These are phyloP conservation scores for Scartelaos histophorus DNA, from an alignment of 2,113 vertebrate species.

Conservation along the genomic window DNA sequence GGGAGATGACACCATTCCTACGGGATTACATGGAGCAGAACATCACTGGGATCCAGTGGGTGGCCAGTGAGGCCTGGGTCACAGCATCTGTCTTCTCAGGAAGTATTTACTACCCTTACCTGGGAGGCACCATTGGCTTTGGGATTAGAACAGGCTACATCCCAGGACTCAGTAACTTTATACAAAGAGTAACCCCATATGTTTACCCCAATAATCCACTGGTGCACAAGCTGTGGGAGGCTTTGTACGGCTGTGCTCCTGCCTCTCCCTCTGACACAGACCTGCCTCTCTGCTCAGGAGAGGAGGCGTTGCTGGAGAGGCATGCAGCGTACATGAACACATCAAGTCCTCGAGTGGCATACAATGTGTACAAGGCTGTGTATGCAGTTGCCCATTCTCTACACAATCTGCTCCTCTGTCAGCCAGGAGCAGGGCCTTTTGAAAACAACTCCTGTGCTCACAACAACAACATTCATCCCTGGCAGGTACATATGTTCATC, in stretches of 20 bases:
- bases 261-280: slow-evolving; percentile 11
- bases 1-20: slow-evolving; percentile 75
- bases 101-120: slow-evolving; percentile 68
- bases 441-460: slow-evolving; percentile 71
- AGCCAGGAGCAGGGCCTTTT: slow-evolving; percentile 68
- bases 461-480: slow-evolving; percentile 66
- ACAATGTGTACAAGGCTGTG: slow-evolving; percentile 75
- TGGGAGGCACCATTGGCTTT: slow-evolving; percentile 78
- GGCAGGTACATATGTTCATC: slow-evolving; percentile 67
- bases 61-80: slow-evolving; percentile 80
- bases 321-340: slow-evolving; percentile 73
- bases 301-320: slow-evolving; percentile 58
- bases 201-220: slow-evolving; percentile 62
- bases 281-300: slow-evolving; percentile 64
- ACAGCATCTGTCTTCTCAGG: slow-evolving; percentile 72
- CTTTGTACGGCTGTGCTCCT: slow-evolving; percentile 71
- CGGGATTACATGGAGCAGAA: slow-evolving; percentile 74
- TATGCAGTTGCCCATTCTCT: slow-evolving; percentile 77
- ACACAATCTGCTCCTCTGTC: slow-evolving; percentile 72
- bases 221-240: slow-evolving; percentile 73
- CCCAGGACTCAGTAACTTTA: slow-evolving; percentile 65
- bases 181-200: slow-evolving; percentile 67
- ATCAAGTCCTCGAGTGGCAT: slow-evolving; percentile 70
- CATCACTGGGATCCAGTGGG: slow-evolving; percentile 78
- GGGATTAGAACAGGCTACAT: slow-evolving; percentile 69